These are phyloP conservation scores for Pseudachorutes palmiensis DNA, from an alignment of 1,140 invertebrate genomes.

Conservation along the genomic window DNA sequence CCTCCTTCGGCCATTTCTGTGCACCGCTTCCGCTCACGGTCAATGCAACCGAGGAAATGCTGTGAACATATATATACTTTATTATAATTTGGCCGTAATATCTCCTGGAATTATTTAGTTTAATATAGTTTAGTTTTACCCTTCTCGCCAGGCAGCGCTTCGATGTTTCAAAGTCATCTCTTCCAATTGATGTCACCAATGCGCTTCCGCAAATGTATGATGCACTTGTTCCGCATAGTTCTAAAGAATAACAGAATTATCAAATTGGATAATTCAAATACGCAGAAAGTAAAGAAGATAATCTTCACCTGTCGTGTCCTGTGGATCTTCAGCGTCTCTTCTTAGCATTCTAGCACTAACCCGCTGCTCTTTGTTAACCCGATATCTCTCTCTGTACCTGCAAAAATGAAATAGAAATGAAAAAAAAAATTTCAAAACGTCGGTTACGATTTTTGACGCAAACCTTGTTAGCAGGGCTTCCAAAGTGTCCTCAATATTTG, in stretches of 20 bases:
- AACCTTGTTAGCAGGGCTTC: not conserved
- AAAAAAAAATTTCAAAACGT: not conserved
- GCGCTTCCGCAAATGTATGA: constrained; percentile 26
- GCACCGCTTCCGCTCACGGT: constrained; percentile 17
- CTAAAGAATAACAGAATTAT: constrained; percentile 8
- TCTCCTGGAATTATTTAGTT: not conserved
- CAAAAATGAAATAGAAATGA: too few relatives aligned
- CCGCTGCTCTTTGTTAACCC: not conserved
- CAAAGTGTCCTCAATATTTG: not conserved
- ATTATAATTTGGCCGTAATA: not conserved
- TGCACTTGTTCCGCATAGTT: constrained; percentile 28
- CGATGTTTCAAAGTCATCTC: not conserved
- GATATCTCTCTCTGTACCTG: too few relatives aligned
- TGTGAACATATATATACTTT: constrained; percentile 11
- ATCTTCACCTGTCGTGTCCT: not conserved
- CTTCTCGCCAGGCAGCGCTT: constrained; percentile 15
- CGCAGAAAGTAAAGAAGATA: too few relatives aligned
- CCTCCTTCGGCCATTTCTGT: constrained; percentile 12
- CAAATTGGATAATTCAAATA: not conserved
- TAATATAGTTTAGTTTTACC: not conserved
- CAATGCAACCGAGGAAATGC: constrained; percentile 32
- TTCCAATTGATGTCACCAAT: constrained; percentile 4
- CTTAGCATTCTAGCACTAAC: constrained; percentile 7
- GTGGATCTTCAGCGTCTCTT: not conserved
- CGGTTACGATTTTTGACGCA: not conserved